A percentile compares a stretch with the other conserved stretches of the same genome.
phyloP scores from a whole-genome alignment of 2,888 invertebrate species.

The Keiferia lycopersicella region DNA sequence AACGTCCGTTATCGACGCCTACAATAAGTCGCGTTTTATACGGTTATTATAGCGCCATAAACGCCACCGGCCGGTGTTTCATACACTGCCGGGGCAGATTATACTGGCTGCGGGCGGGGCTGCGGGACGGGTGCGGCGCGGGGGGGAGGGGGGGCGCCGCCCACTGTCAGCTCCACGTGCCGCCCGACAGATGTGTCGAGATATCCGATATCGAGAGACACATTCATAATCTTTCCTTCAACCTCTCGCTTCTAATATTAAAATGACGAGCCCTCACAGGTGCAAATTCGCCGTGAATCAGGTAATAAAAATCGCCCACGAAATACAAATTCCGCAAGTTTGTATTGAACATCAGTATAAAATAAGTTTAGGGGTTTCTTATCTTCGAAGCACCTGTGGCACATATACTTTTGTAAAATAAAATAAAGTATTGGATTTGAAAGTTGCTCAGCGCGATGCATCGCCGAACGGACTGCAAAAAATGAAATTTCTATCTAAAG shows the following conservation, averaged over 20 bases:
- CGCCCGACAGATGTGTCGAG: constrained; percentile 78
- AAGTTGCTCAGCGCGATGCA: constrained; percentile 10
- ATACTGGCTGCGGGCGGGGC: constrained; percentile 68
- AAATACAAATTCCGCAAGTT: constrained; percentile 38
- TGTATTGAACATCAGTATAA: constrained; percentile 10
- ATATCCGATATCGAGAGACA: constrained; percentile 80
- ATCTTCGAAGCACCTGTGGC: constrained; percentile 24
- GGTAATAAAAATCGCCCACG: constrained; percentile 54
- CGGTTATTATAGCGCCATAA: constrained; percentile 81
- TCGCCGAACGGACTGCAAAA: constrained; percentile 8
- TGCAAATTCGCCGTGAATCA: constrained; percentile 60
- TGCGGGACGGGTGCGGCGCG: constrained; percentile 32
- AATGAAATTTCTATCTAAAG: constrained; percentile 20
- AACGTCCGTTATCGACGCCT: constrained; percentile 77
- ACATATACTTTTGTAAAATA: constrained; percentile 19
- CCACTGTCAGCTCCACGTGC: constrained; percentile 69
- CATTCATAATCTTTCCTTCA: constrained; percentile 78
- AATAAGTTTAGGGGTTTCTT: constrained; percentile 21
- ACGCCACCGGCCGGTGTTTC: constrained; percentile 80
- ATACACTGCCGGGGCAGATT: constrained; percentile 78
- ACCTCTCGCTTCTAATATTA: constrained; percentile 75
- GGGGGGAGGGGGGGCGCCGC: constrained; percentile 45
- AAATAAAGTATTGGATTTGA: constrained; percentile 22
- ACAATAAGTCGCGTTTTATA: constrained; percentile 82
- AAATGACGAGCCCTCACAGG: constrained; percentile 69